Conservation (phyloP, 2,888 invertebrate species). For the Stenolophus ochropezus region DNA sequence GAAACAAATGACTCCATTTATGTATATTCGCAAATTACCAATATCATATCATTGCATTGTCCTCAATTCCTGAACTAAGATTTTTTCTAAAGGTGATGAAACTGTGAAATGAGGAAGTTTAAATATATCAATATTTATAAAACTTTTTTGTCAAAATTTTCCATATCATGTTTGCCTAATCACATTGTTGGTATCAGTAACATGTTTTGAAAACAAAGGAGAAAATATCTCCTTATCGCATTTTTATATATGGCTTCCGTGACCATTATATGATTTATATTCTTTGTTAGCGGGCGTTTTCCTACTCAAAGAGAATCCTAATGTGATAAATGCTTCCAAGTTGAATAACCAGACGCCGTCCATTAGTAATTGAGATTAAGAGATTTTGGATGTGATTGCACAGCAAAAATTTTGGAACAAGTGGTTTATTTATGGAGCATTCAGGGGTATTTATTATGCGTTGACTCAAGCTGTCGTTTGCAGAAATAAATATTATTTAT, state of each 20-base stretch:
- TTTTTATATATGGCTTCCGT: neutral
- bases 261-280: neutral
- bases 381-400: neutral
- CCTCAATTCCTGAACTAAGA: no score
- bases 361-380: no score
- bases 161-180: neutral
- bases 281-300: neutral
- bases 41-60: no score
- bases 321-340: neutral
- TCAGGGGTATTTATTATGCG: neutral
- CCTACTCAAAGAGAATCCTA: neutral
- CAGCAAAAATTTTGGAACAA: neutral
- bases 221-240: neutral
- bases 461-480: neutral
- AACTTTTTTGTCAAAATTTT: neutral
- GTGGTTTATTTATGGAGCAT: neutral
- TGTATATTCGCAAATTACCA: no score
- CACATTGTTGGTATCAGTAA: neutral
- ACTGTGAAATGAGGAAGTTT: no score
- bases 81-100: no score
- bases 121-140: no score
- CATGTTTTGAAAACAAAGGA: neutral
- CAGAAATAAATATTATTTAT: neutral
- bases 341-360: neutral
- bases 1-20: no score